These are phyloP conservation scores for Morphnarchus princeps DNA, from an alignment of 2,113 vertebrate species.

Conservation along the genomic window DNA sequence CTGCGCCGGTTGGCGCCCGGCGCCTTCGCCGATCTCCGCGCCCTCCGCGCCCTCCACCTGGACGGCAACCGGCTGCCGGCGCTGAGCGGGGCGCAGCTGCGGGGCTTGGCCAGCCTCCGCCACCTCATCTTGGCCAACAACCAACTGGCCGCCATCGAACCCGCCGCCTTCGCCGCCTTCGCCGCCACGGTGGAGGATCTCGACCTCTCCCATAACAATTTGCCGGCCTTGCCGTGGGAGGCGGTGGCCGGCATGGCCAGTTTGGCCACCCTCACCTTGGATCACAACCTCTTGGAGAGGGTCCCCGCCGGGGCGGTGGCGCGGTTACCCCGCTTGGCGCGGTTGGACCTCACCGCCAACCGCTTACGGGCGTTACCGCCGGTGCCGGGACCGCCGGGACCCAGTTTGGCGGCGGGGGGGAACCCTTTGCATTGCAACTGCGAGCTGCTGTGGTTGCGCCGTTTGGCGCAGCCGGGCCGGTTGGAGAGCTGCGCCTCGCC, in stretches of 20 bases:
- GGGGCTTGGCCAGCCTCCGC: constrained; percentile 85
- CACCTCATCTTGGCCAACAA: constrained; percentile 95
- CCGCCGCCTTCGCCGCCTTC: constrained; percentile 86
- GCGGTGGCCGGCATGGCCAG: constrained; percentile 90
- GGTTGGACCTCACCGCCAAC: constrained; percentile 93
- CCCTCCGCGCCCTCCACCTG: constrained; percentile 89
- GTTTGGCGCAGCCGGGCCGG: constrained; percentile 84
- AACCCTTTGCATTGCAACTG: constrained; percentile 95
- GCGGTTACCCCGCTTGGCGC: constrained; percentile 85
- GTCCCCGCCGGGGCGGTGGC: constrained; percentile 87
- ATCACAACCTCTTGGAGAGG: constrained; percentile 93
- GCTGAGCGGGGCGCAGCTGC: constrained; percentile 84
- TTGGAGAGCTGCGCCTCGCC: constrained; percentile 93
- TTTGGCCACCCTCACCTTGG: constrained; percentile 88
- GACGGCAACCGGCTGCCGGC: constrained; percentile 87
- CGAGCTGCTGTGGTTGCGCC: constrained; percentile 89
- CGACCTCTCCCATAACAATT: constrained; percentile 93
- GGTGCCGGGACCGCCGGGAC: constrained; percentile 79
- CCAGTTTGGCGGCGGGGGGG: constrained; percentile 79
- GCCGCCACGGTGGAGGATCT: constrained; percentile 91
- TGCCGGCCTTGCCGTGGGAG: constrained; percentile 88
- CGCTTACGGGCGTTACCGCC: constrained; percentile 91
- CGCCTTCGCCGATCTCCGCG: constrained; percentile 84
- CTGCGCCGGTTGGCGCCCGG: constrained; percentile 88
- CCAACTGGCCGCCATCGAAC: constrained; percentile 85